These are phyloP conservation scores for Ardeotis arabs DNA, from an alignment of 2,113 vertebrate species.

Conservation along the genomic window DNA sequence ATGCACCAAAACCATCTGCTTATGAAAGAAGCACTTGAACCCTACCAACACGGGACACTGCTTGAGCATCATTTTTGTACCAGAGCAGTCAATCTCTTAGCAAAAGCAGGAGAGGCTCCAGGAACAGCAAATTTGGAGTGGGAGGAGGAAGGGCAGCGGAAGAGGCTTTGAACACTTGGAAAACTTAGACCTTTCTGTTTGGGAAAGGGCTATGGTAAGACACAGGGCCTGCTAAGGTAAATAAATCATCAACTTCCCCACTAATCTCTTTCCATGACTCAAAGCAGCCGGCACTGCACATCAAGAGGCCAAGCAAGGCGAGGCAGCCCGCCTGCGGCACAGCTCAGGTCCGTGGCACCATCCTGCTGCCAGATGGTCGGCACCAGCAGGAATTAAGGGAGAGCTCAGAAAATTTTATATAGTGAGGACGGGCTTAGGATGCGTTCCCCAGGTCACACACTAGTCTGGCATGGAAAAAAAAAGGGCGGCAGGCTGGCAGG, in stretches of 20 bases:
- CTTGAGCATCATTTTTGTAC: not conserved
- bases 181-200: not conserved
- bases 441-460: not conserved
- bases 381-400: not conserved
- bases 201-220: not conserved
- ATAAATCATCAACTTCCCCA: constrained; percentile 38
- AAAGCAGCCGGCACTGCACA: not conserved
- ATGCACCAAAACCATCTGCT: not conserved
- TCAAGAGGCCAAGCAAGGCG: not conserved
- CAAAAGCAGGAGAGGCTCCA: not conserved
- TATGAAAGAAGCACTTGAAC: not conserved
- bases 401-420: not conserved
- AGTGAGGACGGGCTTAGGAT: not conserved
- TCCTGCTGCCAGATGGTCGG: not conserved
- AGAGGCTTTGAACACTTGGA: not conserved
- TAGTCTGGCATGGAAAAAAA: not conserved
- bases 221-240: constrained; percentile 7
- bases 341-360: fast-evolving
- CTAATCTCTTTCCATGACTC: constrained; percentile 51
- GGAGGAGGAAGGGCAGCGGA: not conserved
- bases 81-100: not conserved
- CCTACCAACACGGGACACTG: not conserved
- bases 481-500: not conserved
- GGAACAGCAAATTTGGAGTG: not conserved
- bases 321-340: not conserved